phyloP scores from a whole-genome alignment of 2,888 invertebrate genomes.

The Tinea trinotella region DNA sequence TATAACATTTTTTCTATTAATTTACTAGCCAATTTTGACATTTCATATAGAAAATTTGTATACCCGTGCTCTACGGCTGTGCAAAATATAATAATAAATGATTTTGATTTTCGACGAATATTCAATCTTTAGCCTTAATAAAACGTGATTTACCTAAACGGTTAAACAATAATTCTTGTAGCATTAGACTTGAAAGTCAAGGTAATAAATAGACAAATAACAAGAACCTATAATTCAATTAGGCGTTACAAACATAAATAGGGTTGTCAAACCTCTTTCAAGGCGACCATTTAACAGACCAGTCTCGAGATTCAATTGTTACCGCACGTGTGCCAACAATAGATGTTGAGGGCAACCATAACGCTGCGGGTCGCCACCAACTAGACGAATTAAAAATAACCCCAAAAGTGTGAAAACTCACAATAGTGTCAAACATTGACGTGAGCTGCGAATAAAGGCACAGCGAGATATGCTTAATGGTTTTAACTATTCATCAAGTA shows the following conservation, averaged over 20 bases:
- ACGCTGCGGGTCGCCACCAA: constrained; percentile 53
- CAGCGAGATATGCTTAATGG: constrained; percentile 49
- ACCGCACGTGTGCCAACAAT: constrained; percentile 63
- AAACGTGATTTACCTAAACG: no score
- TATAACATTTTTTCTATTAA: no score
- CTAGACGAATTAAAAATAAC: constrained; percentile 20
- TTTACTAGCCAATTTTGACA: no score
- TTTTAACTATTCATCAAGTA: constrained; percentile 40
- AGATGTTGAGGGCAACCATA: constrained; percentile 37
- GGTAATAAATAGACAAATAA: not conserved
- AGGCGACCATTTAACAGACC: constrained; percentile 40
- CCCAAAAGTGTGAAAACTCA: constrained; percentile 55
- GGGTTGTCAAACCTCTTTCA: constrained; percentile 47
- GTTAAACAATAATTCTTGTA: no score
- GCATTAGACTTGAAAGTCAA: not conserved
- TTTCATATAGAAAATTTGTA: no score
- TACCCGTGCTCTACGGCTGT: no score
- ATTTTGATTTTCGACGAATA: no score
- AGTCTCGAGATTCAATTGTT: constrained; percentile 29
- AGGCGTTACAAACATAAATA: constrained; percentile 50
- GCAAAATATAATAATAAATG: no score
- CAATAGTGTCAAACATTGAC: constrained; percentile 61
- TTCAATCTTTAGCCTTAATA: no score
- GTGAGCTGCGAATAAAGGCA: constrained; percentile 59
- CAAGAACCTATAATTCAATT: constrained; percentile 59